Evolutionary conservation across 2,888 invertebrate genomes (phyloP).

Genomic region (Zhuqinia jingwanae): DNA sequence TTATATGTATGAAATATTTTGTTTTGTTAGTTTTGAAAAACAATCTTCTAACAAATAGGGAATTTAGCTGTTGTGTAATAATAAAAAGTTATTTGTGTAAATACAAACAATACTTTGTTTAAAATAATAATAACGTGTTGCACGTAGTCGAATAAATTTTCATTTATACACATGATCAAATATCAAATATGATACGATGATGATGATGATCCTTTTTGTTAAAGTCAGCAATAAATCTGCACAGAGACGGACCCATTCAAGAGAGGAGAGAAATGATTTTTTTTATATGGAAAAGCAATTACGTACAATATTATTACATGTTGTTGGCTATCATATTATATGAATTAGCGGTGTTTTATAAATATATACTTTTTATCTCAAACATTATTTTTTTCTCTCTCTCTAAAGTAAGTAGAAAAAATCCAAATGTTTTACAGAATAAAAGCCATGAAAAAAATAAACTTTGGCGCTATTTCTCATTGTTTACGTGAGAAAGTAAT

Average conservation of each 20-base stretch:
- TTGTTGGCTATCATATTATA: constrained; percentile 67
- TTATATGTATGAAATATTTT: no score
- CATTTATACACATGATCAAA: constrained; percentile 40
- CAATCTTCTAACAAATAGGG: no score
- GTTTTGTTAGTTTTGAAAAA: no score
- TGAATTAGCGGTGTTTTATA: constrained; percentile 47
- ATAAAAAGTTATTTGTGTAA: not conserved
- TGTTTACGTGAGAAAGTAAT: constrained; percentile 50
- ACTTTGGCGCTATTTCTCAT: constrained; percentile 10
- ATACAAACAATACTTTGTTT: not conserved
- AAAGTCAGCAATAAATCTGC: constrained; percentile 61
- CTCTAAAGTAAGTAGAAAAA: no score
- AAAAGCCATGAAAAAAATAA: not conserved
- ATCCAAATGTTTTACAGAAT: not conserved
- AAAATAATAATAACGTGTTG: constrained; percentile 37
- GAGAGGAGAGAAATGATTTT: constrained; percentile 1
- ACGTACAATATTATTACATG: constrained; percentile 51
- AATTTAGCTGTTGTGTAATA: not conserved
- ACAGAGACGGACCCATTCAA: constrained; percentile 21
- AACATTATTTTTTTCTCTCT: no score
- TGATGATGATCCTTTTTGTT: no score
- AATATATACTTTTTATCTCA: constrained; percentile 31
- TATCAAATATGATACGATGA: constrained; percentile 45
- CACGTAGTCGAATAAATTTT: constrained; percentile 38
- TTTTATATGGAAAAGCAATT: constrained; percentile 68